Evolutionary conservation across 30 jellyfish, hydroid and myxozoan species (phyloP).

Genomic region (Nemopilema nomurai): DNA sequence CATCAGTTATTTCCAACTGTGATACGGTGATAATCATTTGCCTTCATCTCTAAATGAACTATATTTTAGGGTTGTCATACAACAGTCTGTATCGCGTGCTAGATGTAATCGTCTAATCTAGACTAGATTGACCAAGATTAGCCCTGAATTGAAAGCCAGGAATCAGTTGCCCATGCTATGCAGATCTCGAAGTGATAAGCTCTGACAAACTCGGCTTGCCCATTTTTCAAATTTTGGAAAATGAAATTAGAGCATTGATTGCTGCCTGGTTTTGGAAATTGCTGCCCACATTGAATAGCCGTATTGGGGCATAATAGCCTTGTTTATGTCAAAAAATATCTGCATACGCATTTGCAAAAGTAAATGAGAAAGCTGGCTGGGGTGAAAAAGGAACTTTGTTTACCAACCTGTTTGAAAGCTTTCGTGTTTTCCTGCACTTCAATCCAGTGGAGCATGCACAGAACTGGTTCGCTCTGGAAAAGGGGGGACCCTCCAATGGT

Average conservation of each 20-base stretch:
- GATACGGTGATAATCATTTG: constrained; percentile 20
- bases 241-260: background rate
- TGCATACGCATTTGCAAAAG: no score
- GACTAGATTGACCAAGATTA: background rate
- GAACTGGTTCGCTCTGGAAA: constrained; percentile 34
- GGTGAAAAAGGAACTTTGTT: background rate
- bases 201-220: background rate
- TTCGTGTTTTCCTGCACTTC: constrained; percentile 72
- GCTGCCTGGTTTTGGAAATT: background rate
- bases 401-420: constrained; percentile 43
- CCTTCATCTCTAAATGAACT: background rate
- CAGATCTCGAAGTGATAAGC: background rate
- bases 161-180: background rate
- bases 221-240: background rate
- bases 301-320: no score
- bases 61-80: background rate
- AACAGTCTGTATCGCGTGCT: constrained; percentile 41
- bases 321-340: background rate
- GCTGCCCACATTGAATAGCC: no score
- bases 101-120: constrained; percentile 13
- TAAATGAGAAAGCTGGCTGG: background rate
- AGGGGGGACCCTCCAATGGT: constrained; percentile 47
- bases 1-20: background rate
- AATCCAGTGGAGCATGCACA: constrained; percentile 86
- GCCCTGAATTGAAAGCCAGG: background rate